A percentile compares a stretch with the other conserved stretches of the same genome.
phyloP scores from a whole-genome alignment of 2,888 invertebrate genomes.

The Bimastos eiseni region DNA sequence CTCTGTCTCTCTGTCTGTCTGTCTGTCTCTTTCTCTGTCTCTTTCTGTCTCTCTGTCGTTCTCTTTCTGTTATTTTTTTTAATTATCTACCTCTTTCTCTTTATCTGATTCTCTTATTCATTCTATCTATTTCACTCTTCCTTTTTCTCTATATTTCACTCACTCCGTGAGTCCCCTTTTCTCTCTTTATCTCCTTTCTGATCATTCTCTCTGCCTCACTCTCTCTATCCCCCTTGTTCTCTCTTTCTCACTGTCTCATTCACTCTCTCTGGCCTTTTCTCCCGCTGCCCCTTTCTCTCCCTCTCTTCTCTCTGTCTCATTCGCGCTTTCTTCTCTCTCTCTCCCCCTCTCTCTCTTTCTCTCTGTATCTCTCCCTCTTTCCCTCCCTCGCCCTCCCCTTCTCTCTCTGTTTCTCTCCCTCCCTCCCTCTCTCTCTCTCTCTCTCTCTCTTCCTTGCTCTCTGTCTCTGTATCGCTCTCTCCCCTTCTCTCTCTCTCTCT shows the following conservation, averaged over 20 bases:
- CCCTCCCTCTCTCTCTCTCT: too few relatives aligned
- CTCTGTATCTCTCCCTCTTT: background rate
- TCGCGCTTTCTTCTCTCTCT: background rate
- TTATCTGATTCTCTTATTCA: background rate
- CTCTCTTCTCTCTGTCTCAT: background rate
- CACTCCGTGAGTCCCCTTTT: too few relatives aligned
- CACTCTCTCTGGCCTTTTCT: background rate
- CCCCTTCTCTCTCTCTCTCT: background rate
- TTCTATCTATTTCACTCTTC: too few relatives aligned
- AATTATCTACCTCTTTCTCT: background rate
- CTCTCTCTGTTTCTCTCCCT: too few relatives aligned
- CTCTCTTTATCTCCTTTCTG: too few relatives aligned
- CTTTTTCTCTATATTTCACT: too few relatives aligned
- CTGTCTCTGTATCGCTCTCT: too few relatives aligned
- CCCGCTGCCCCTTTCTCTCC: background rate
- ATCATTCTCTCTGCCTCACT: too few relatives aligned
- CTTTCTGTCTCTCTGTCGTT: too few relatives aligned
- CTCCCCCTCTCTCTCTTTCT: background rate
- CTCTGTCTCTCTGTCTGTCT: background rate
- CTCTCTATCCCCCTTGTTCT: too few relatives aligned
- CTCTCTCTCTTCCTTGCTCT: background rate
- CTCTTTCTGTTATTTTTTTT: too few relatives aligned
- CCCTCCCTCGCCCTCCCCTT: too few relatives aligned
- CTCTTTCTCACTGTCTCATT: background rate
- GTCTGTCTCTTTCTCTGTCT: background rate